Conservation (phyloP, 2,888 invertebrate species). For the Leptarthrus brevirostris region DNA sequence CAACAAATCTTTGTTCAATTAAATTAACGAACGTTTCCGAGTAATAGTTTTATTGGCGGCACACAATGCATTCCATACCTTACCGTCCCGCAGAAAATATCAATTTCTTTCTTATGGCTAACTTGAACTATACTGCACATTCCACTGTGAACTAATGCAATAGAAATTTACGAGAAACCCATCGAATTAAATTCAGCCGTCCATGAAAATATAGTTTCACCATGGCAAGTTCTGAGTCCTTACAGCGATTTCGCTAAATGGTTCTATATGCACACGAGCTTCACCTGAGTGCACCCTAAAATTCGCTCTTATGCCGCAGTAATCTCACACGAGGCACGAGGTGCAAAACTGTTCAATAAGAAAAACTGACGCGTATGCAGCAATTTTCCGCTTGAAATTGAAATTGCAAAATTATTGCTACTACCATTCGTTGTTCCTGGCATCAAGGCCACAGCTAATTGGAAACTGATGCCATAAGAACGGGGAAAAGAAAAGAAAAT, state of each 20-base stretch:
- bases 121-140: no score
- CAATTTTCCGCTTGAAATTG: conserved; percentile 33
- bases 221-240: no score
- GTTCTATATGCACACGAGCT: not conserved
- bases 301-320: not conserved
- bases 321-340: not conserved
- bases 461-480: conserved; percentile 32
- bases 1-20: conserved; percentile 25
- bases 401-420: conserved; percentile 22
- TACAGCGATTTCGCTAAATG: conserved; percentile 1
- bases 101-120: no score
- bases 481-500: not conserved
- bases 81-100: no score
- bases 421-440: conserved; percentile 17
- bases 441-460: conserved; percentile 29
- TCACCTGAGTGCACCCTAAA: not conserved
- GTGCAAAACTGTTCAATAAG: not conserved
- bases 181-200: no score
- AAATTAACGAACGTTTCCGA: conserved; percentile 7
- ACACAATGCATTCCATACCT: no score
- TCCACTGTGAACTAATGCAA: no score
- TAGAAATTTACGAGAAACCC: no score
- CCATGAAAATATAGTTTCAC: no score
- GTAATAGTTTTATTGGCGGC: not conserved
- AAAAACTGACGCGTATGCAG: conserved; percentile 31